These are phyloP conservation scores for Eurytoma californica DNA, from an alignment of 2,888 invertebrate species.

Conservation along the genomic window DNA sequence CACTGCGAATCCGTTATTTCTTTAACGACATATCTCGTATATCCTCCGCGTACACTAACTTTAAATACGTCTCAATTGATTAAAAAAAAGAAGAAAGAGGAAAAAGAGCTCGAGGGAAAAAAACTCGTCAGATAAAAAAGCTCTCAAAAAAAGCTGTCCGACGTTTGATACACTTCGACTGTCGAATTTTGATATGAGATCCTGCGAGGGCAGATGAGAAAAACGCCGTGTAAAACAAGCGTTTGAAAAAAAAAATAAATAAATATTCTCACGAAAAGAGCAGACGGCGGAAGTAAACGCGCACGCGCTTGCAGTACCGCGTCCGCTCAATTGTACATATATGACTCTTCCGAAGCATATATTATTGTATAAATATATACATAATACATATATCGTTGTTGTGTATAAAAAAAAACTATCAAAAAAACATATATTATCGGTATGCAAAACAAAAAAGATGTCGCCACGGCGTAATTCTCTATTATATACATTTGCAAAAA, in stretches of 20 bases:
- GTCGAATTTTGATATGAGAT: conserved; percentile 25
- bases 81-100: neutral
- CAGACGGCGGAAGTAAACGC: neutral
- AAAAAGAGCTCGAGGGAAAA: neutral
- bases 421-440: neutral
- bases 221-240: neutral
- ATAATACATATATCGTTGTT: conserved; percentile 30
- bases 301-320: neutral
- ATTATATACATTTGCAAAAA: conserved; percentile 22
- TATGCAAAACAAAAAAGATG: neutral
- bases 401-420: conserved; percentile 31
- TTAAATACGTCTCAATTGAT: neutral
- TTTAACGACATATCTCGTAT: conserved; percentile 32
- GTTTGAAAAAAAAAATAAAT: neutral
- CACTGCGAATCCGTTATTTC: conserved; percentile 18
- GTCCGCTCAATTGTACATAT: conserved; percentile 48
- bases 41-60: neutral
- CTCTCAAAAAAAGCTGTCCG: conserved; percentile 2
- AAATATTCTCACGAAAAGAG: neutral
- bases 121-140: neutral
- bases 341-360: conserved; percentile 39
- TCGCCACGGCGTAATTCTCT: conserved; percentile 33
- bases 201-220: neutral
- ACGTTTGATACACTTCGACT: conserved; percentile 16
- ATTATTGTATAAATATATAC: conserved; percentile 43